These are phyloP conservation scores for Eupithecia insigniata DNA, from an alignment of 2,888 invertebrate genomes.

Conservation along the genomic window DNA sequence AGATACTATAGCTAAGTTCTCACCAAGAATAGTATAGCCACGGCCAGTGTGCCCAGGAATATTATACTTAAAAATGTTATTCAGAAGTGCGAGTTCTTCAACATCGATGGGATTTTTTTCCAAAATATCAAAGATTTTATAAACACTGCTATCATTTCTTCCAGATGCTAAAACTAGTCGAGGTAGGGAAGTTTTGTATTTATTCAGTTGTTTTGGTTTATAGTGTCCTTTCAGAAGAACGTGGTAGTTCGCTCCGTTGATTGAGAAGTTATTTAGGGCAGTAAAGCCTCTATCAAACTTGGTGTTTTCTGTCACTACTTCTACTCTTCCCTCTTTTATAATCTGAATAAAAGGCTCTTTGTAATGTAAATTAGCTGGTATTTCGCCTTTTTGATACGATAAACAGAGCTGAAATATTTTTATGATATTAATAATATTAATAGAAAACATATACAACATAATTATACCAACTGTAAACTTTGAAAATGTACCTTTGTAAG, in stretches of 20 bases:
- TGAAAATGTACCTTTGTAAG: neutral
- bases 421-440: too few relatives aligned
- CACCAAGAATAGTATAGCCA: constrained; percentile 83
- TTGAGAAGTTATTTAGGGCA: constrained; percentile 59
- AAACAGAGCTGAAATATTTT: constrained; percentile 58
- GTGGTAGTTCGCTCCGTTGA: constrained; percentile 54
- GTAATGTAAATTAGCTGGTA: constrained; percentile 61
- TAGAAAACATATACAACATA: too few relatives aligned
- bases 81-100: constrained; percentile 76
- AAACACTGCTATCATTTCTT: constrained; percentile 76
- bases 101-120: constrained; percentile 64
- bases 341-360: constrained; percentile 48
- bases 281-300: constrained; percentile 54
- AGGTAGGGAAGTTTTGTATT: constrained; percentile 57
- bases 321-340: constrained; percentile 53
- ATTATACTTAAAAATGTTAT: constrained; percentile 71
- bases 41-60: too few relatives aligned
- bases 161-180: constrained; percentile 82
- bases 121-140: constrained; percentile 59
- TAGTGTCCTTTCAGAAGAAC: too few relatives aligned
- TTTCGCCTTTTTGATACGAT: constrained; percentile 57
- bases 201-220: constrained; percentile 43
- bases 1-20: too few relatives aligned
- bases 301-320: constrained; percentile 53
- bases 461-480: too few relatives aligned